Conservation (phyloP, 2,113 vertebrate species). For the Agelaius tricolor region DNA sequence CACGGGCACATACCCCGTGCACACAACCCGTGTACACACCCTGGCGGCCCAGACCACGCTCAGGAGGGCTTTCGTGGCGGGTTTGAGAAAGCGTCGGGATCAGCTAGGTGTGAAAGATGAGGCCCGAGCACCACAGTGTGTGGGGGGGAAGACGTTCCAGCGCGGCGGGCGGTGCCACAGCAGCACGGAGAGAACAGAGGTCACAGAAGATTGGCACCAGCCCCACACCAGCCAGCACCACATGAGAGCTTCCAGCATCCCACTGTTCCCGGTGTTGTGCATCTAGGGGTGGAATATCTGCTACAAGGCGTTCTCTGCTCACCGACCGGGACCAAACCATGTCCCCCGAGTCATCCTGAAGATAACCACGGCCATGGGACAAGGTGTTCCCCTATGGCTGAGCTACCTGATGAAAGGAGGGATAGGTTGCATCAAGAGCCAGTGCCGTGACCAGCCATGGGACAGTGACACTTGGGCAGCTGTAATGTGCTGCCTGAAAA, state of each 20-base stretch:
- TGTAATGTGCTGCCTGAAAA: background rate
- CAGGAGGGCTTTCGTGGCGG: background rate
- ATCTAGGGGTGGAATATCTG: background rate
- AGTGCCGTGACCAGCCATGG: background rate
- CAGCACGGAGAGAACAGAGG: background rate
- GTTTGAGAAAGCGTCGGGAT: background rate
- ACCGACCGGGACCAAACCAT: accelerated
- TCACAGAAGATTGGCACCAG: background rate
- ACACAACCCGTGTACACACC: background rate
- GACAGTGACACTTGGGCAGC: background rate
- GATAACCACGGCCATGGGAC: background rate
- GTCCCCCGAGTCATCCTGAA: too few relatives aligned
- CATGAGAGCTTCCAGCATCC: background rate
- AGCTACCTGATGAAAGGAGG: too few relatives aligned
- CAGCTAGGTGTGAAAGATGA: background rate
- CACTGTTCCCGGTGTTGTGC: background rate
- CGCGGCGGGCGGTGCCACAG: background rate
- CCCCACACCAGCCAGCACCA: too few relatives aligned
- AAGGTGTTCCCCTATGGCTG: background rate
- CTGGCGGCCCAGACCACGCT: background rate
- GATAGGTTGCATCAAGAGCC: background rate
- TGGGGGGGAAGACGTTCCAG: accelerated
- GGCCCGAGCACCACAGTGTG: background rate
- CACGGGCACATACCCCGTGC: background rate
- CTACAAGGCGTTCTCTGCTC: background rate